These are phyloP conservation scores for Synaphobranchus kaupii DNA, from an alignment of 2,797 vertebrate species.

Conservation along the genomic window DNA sequence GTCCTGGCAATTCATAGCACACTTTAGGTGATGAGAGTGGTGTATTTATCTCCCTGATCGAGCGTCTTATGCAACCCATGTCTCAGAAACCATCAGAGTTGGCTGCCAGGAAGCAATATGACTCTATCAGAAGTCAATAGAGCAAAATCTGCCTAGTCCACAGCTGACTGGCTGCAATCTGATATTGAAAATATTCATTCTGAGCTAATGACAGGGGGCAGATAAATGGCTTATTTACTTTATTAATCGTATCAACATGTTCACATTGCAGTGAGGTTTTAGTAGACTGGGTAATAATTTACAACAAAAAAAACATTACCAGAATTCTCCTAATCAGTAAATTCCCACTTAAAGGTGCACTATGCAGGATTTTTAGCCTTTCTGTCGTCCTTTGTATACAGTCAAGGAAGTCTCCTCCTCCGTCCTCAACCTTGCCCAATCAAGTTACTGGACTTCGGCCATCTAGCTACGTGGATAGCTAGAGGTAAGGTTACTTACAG, in stretches of 20 bases:
- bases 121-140: not conserved
- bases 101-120: not conserved
- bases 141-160: not conserved
- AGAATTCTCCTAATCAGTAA: not conserved
- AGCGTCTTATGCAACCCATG: conserved; percentile 25
- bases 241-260: not conserved
- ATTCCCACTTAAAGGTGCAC: not conserved
- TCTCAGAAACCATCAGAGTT: conserved; percentile 3
- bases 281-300: not conserved
- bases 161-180: not conserved
- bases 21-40: conserved; percentile 40
- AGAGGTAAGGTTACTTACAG: no score
- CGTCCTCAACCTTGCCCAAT: no score
- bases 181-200: not conserved
- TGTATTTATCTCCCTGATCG: conserved; percentile 27
- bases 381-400: no score
- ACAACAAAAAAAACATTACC: not conserved
- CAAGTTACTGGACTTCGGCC: no score
- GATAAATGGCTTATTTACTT: not conserved
- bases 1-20: conserved; percentile 19
- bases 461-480: no score
- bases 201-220: not conserved
- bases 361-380: no score
- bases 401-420: no score
- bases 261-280: not conserved